phyloP scores from a whole-genome alignment of 2,797 vertebrate species.

The Sarcophilus harrisii region DNA sequence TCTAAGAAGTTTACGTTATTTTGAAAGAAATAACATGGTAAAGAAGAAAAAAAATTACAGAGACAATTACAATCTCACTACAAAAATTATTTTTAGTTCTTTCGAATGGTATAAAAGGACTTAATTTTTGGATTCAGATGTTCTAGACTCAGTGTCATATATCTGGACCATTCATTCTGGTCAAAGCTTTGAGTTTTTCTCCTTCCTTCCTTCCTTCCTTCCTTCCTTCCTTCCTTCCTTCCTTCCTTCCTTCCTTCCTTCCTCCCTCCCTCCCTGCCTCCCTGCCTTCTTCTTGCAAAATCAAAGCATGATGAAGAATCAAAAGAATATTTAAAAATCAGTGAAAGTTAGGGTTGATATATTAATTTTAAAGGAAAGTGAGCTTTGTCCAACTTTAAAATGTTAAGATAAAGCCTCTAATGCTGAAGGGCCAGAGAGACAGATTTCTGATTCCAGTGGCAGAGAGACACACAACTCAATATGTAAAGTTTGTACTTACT shows the following conservation, averaged over 20 bases:
- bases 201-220: rapidly evolving
- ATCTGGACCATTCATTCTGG: rapidly evolving
- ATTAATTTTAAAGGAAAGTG: not conserved
- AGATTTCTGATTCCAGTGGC: not conserved
- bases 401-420: not conserved
- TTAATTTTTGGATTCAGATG: not conserved
- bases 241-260: too few relatives aligned
- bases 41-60: not conserved
- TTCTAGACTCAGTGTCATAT: not conserved
- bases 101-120: not conserved
- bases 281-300: not conserved
- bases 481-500: not conserved
- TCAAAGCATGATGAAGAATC: not conserved
- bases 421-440: not conserved
- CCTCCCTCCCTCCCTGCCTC: rapidly evolving
- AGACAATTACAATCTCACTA: not conserved
- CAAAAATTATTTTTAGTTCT: not conserved
- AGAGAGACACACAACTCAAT: not conserved
- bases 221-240: rapidly evolving
- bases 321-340: not conserved
- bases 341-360: not conserved
- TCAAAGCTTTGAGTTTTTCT: not conserved
- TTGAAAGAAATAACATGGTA: not conserved
- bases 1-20: not conserved
- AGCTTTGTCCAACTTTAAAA: not conserved